phyloP scores from a whole-genome alignment of 2,797 vertebrate species.

The Diglossa cyanea region DNA sequence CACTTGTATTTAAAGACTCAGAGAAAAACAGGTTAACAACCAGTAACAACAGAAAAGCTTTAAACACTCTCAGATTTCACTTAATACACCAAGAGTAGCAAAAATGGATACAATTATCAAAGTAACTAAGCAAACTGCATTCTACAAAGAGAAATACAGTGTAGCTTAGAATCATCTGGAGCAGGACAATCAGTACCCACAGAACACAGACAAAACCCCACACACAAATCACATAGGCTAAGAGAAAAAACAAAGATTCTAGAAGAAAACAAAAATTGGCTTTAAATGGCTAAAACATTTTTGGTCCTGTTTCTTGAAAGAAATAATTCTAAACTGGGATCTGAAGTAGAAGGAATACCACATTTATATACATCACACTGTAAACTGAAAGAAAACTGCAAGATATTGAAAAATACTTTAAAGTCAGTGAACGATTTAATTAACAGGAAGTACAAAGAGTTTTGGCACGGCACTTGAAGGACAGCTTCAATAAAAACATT shows the following conservation, averaged over 20 bases:
- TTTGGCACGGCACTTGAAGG: slow-evolving; percentile 32
- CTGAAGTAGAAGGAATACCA: neutral
- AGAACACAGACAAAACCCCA: neutral
- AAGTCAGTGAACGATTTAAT: neutral
- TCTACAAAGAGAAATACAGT: neutral
- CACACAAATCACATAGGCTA: neutral
- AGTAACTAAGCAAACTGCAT: neutral
- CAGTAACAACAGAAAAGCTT: neutral
- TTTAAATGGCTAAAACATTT: neutral
- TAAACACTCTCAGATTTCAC: neutral
- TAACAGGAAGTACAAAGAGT: neutral
- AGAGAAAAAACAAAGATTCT: neutral
- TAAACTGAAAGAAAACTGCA: neutral
- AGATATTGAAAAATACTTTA: neutral
- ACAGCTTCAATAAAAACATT: neutral
- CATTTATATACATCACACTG: neutral
- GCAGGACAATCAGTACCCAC: neutral
- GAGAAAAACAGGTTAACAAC: neutral
- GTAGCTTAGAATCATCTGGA: neutral
- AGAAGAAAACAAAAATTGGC: neutral
- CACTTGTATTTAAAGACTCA: neutral
- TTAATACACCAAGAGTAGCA: neutral
- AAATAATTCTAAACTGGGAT: neutral
- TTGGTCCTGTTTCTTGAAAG: slow-evolving; percentile 15
- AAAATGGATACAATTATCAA: neutral